A percentile compares a stretch with the other conserved stretches of the same genome.
These are phyloP conservation scores for Streptopelia turtur DNA, from an alignment of 2,797 vertebrate genomes.

Conservation along the genomic window DNA sequence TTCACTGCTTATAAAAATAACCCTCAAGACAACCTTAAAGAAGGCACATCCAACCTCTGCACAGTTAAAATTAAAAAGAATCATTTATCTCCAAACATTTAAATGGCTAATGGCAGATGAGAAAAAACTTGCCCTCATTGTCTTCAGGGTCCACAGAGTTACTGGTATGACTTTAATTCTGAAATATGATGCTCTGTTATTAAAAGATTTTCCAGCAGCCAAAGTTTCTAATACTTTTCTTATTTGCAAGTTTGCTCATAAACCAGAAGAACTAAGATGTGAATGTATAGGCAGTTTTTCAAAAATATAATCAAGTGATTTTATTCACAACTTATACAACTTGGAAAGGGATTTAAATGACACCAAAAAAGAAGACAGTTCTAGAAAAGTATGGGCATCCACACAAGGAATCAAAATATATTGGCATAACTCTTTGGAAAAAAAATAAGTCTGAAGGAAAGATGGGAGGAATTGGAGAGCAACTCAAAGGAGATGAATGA, in stretches of 20 bases:
- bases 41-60: neutral
- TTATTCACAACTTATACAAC: neutral
- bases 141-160: neutral
- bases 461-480: neutral
- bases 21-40: neutral
- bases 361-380: neutral
- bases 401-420: neutral
- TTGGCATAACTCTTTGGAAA: neutral
- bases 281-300: neutral
- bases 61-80: neutral
- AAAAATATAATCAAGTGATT: neutral
- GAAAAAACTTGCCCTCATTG: neutral
- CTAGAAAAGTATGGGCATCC: neutral
- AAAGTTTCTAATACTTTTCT: neutral
- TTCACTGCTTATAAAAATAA: neutral
- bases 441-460: slow-evolving; percentile 3
- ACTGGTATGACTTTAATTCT: neutral
- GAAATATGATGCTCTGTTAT: neutral
- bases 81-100: neutral
- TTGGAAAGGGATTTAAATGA: neutral
- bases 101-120: neutral
- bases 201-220: neutral
- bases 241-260: neutral
- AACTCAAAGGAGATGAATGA: neutral
- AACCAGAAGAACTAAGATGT: neutral